Evolutionary conservation across 2,113 vertebrate genomes (phyloP).

Genomic region (Brachypodius melanocephalos): DNA sequence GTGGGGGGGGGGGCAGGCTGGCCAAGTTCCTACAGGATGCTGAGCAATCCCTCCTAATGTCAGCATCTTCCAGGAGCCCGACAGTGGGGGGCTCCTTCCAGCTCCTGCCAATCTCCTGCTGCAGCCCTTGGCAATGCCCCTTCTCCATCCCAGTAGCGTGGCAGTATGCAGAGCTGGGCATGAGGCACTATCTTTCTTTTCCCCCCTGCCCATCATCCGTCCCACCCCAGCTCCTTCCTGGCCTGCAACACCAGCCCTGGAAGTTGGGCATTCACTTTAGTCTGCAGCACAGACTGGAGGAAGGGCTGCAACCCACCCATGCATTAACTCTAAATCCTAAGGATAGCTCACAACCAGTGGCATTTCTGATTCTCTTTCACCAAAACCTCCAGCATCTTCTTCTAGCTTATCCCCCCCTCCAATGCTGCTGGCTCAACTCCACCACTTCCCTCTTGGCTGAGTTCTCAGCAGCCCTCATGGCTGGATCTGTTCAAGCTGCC

Average conservation of each 20-base stretch:
- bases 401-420: background rate
- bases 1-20: background rate
- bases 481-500: background rate
- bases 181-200: background rate
- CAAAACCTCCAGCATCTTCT: background rate
- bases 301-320: background rate
- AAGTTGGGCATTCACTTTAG: background rate
- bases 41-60: background rate
- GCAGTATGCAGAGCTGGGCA: background rate
- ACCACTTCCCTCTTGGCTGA: background rate
- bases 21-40: background rate
- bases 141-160: background rate
- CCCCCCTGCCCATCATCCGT: background rate
- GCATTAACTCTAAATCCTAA: background rate
- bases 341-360: background rate
- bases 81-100: background rate
- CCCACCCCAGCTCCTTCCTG: background rate
- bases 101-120: background rate
- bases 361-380: background rate
- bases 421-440: background rate
- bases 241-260: fast-evolving
- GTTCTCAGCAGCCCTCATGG: background rate
- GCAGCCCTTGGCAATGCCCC: background rate
- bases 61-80: fast-evolving
- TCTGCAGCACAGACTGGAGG: background rate